Base-by-base conservation (phyloP, 2,888 invertebrate genomes). In the Bellardia bayeri region DNA sequence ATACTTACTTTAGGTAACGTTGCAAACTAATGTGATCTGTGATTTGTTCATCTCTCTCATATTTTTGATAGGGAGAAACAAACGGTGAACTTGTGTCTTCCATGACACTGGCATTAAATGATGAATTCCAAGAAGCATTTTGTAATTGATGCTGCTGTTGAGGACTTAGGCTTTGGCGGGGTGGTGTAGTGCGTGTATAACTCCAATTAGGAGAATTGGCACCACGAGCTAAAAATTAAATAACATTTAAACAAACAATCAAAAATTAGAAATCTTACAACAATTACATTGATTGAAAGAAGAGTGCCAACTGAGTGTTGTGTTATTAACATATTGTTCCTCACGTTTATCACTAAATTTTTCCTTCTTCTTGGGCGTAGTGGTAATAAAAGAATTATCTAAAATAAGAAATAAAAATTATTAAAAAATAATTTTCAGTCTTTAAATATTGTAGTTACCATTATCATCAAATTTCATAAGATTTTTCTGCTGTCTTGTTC, bases 401-500 rank as follows among this genome's bases (percentile, higher is more conserved):
- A 86, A 56, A 54, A 54, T 33, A 37, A 68, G 71, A 66, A 58
- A 63, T 42, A 33, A n/a, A 63, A 5, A 14, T 63, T 16, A 56
- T 33, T 30, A 13, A 16, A 61, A 51, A 49, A 8, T 9, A 72
- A 7, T 45, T 13, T 13, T 5, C 33, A 33, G 33, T 6, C 37
- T 37, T n/a, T 23, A 13, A 58, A 13, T 23, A 23, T 14, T 63
- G 0, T 16, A n/a, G n/a, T 11, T 51, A 92, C 92, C 92, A 66
- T 90, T 90, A 83, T 95, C 94, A 56, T 94, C 93, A 72, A 95
- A 94, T 84, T 94, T 95, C 14, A 96, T 91, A 16, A 96, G 92
- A 89, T 93, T 93, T 89, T 94, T 94, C 89, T 96, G 95, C 64
- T 93, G 92, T 9, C 93, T 91, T 14, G 94, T 95, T 1, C 95